Base-by-base conservation (phyloP, 2,113 vertebrate genomes). In the Cavia porcellus region DNA sequence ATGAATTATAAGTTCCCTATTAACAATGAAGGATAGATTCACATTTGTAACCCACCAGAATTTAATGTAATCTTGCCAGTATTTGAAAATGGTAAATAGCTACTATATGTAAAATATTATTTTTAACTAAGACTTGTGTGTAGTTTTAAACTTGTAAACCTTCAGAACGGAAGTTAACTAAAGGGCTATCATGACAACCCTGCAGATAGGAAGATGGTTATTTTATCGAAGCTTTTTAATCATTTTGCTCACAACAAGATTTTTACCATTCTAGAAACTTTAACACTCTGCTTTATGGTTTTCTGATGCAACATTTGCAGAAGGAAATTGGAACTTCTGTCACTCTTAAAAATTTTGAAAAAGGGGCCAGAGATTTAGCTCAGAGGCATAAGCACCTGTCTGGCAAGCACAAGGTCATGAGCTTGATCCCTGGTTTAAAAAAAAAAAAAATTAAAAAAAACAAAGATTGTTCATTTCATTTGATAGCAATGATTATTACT, bases 391-490 rank as follows among this genome's bases (percentile, higher is more conserved):
- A 52, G 50, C 11, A 10, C 50, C 50, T 52, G 50, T 10, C 50
- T 52, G 50, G 50, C 50, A 52, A 52, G 50, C 50, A 52, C 50
- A 52, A 52, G 50, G 50, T 52, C 50, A 52, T 52, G 50, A 52
- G 50, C 50, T 52, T 10, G 9, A 6, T 52, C 50, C 50, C 50
- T 52, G 50, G 50, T 50, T 50, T 52, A 52, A 52, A 52, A 50
- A 50, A 50, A 50, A 50, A 52, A 52, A 52, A 52, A 52, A 11
- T 10, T 52, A 13, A 1, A 68, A 91, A 93, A 89, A 80, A 22
- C 4, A 85, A 87, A 80, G 25, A 77, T 80, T 7, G 7, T 38
- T 90, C 55, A 62, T 28, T 95, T 95, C 42, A 89, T 93, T 97
- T 22, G 5, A 52, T 2, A 84, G 62, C 20, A 61, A 35, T 68